Evolutionary conservation across 2,888 invertebrate genomes (phyloP).

Genomic region (Eurois occulta): DNA sequence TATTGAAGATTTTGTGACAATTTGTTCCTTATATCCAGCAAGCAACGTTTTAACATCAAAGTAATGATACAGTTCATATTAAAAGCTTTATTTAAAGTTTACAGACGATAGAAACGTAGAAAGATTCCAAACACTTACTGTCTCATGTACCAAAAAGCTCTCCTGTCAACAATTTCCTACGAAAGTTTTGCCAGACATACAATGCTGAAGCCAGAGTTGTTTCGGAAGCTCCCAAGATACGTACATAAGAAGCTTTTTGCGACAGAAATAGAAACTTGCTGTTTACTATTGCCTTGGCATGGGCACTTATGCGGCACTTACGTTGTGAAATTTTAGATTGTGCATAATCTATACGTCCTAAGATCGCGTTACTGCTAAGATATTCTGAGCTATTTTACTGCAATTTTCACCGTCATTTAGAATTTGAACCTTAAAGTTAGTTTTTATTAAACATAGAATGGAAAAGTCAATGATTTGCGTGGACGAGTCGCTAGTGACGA

Average conservation of each 20-base stretch:
- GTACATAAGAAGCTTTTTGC: constrained; percentile 2
- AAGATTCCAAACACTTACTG: no score
- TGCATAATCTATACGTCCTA: background rate
- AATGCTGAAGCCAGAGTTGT: background rate
- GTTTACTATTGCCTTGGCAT: background rate
- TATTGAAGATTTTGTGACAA: background rate
- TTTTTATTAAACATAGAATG: background rate
- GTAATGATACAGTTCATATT: background rate
- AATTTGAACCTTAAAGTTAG: background rate
- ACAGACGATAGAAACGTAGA: background rate
- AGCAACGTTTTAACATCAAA: background rate
- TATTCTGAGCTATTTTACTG: background rate
- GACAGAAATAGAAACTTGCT: background rate
- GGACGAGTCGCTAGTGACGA: background rate
- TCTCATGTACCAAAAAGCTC: background rate
- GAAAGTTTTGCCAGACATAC: constrained; percentile 2
- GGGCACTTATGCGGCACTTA: constrained; percentile 3
- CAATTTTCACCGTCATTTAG: background rate
- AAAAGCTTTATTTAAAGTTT: background rate
- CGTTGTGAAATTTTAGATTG: background rate
- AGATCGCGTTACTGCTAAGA: no score
- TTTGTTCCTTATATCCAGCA: background rate
- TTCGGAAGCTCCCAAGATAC: constrained; percentile 3
- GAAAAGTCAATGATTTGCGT: background rate
- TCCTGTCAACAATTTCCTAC: background rate